A percentile compares a stretch with the other conserved stretches of the same genome.
These are phyloP conservation scores for Phyllostomus hastatus DNA, from an alignment of 2,113 vertebrate species.

Conservation along the genomic window DNA sequence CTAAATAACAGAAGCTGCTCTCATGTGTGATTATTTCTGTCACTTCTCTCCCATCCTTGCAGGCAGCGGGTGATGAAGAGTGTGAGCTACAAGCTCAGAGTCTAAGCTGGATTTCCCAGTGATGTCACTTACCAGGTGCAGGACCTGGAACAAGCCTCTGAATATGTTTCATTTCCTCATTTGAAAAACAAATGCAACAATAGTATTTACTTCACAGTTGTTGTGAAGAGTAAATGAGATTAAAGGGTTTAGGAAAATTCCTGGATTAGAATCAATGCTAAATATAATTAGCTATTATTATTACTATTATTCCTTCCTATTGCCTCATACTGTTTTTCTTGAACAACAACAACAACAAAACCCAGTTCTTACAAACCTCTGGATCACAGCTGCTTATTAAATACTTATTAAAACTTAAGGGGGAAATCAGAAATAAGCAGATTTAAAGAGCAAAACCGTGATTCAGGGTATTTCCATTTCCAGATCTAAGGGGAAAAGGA, in stretches of 20 bases:
- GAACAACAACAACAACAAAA: neutral
- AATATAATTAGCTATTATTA: neutral
- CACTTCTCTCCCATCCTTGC: no score
- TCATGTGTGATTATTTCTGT: neutral
- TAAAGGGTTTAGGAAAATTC: neutral
- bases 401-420: constrained; percentile 7
- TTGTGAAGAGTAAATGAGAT: neutral
- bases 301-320: neutral
- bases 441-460: neutral
- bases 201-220: neutral
- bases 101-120: neutral
- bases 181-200: neutral
- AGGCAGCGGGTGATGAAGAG: neutral
- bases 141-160: neutral
- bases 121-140: neutral
- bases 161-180: neutral
- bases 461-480: neutral
- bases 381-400: neutral
- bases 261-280: neutral
- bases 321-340: neutral
- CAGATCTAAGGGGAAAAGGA: neutral
- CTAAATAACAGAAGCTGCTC: neutral
- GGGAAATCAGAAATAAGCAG: neutral
- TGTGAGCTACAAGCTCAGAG: neutral
- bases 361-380: neutral